Base-by-base conservation (phyloP, 2,888 invertebrate species). In the Corythucha ciliata region DNA sequence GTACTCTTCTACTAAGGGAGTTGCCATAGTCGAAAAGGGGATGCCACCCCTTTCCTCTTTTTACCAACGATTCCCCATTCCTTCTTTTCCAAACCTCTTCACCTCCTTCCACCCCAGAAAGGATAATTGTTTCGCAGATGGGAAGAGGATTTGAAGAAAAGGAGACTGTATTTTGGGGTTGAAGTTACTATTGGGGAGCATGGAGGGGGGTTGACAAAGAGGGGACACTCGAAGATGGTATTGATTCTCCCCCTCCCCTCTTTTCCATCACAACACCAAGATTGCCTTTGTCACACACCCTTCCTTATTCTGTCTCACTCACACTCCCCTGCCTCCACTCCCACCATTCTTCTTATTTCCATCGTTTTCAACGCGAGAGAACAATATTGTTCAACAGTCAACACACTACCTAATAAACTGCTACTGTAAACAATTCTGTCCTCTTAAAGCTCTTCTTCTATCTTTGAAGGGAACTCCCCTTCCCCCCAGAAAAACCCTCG, bases 211-310 rank as follows among this genome's bases (percentile, higher is more conserved):
- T 21, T 7, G 25, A 26, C 22, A 24, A 27, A 36, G 34, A 47
- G 41, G 49, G 50, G 50, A 50, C 50, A 50, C 50, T 50, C 42
- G 50, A 50, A 50, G 50, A 50, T 50, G 42, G 50, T 50, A 50
- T 50, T 50, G 50, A 50, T 50, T 50, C 50, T 34, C 50, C 50
- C 34, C 40, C 44, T 24, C 45, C 42, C 46, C 25, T 32, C 48
- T 47, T 34, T 21, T 25, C 47, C 53, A 20, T 25, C 52, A 47
- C 52, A 47, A n/a, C n/a, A n/a, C n/a, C 26, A 41, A 54, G 56
- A 56, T 56, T 54, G 56, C 56, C 48, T 54, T 54, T 56, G 56
- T 56, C 56, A 55, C 55, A 48, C 55, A 37, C 40, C 34, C 37
- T n/a, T 21, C 41, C 49, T 26, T 42, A 18, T 16, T 42, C 29